phyloP scores from a whole-genome alignment of 2,797 vertebrate species.

The Eulemur albifrons region DNA sequence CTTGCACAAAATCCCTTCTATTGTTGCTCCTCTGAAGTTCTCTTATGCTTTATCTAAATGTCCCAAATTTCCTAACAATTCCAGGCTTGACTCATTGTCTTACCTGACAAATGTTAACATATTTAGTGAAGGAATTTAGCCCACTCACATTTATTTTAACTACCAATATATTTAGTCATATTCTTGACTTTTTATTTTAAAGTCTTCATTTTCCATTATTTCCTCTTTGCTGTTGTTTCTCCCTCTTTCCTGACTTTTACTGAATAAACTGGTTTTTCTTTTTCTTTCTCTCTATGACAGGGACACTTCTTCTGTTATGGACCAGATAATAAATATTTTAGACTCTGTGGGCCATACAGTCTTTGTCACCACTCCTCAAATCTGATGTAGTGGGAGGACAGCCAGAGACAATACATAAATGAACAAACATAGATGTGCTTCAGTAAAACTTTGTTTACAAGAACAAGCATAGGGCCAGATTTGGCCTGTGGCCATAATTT shows the following conservation, averaged over 20 bases:
- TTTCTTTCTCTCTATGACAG: not conserved
- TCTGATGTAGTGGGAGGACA: not conserved
- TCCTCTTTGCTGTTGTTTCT: not conserved
- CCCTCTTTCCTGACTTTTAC: not conserved
- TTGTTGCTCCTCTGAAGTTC: constrained; percentile 9
- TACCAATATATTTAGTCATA: constrained; percentile 47
- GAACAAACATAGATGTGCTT: not conserved
- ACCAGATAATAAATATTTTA: not conserved
- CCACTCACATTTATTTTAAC: constrained; percentile 69
- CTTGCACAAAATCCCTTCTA: constrained; percentile 1
- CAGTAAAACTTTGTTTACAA: constrained; percentile 4
- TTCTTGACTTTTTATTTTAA: constrained; percentile 37
- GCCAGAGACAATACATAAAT: not conserved
- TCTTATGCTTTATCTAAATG: constrained; percentile 9
- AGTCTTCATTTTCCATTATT: constrained; percentile 20
- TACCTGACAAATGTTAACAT: constrained; percentile 54
- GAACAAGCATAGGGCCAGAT: not conserved
- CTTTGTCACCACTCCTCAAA: not conserved
- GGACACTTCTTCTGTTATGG: not conserved
- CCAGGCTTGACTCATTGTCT: constrained; percentile 50
- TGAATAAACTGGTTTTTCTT: not conserved
- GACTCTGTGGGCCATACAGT: not conserved
- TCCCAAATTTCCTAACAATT: constrained; percentile 41
- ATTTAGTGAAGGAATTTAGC: constrained; percentile 30
- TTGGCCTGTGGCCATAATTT: not conserved